Evolutionary conservation across 2,113 vertebrate species (phyloP).

Genomic region (Muntiacus muntjak): DNA sequence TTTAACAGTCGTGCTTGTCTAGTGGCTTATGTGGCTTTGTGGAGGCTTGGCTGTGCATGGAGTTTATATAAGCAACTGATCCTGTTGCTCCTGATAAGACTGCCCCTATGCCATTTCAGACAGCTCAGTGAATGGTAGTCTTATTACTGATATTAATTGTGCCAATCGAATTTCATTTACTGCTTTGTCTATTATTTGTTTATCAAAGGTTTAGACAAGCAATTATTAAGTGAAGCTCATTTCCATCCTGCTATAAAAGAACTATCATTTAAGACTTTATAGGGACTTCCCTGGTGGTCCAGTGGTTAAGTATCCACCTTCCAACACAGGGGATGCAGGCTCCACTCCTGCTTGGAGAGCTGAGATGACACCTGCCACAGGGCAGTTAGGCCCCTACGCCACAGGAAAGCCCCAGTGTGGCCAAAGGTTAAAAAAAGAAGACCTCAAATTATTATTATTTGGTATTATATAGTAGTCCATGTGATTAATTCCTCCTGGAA

Average conservation of each 20-base stretch:
- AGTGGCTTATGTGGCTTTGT: not conserved
- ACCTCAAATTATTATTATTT: not conserved
- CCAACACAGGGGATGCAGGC: not conserved
- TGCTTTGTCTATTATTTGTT: not conserved
- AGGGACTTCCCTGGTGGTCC: not conserved
- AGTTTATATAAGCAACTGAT: not conserved
- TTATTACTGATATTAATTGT: not conserved
- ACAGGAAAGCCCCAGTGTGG: not conserved
- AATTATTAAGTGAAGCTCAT: not conserved
- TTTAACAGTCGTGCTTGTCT: not conserved
- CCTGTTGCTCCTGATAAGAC: not conserved
- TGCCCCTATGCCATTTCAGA: not conserved
- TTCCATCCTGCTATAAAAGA: not conserved
- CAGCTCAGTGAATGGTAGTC: not conserved
- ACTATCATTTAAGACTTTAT: not conserved
- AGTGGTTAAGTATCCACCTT: not conserved
- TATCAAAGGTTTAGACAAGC: not conserved
- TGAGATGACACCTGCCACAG: not conserved
- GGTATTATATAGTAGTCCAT: not conserved
- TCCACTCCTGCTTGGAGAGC: not conserved
- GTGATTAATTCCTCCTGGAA: constrained; percentile 3
- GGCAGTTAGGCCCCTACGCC: not conserved
- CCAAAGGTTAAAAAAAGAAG: not conserved
- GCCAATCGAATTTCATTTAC: not conserved
- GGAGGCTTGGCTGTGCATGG: not conserved